phyloP scores from a whole-genome alignment of 2,113 vertebrate species.

The Sturnira hondurensis region DNA sequence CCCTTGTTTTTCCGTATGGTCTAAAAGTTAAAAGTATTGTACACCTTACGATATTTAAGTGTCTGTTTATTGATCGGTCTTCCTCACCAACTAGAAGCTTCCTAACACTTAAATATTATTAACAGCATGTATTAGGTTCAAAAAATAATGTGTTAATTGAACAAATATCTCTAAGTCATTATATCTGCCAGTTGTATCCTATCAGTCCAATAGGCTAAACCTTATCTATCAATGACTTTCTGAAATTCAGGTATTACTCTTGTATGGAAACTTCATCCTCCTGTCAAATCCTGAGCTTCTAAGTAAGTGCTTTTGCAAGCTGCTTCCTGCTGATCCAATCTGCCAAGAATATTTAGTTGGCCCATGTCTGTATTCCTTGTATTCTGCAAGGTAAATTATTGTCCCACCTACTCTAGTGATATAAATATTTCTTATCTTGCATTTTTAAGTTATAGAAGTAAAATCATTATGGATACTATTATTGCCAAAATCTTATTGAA shows the following conservation, averaged over 20 bases:
- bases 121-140: neutral
- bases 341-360: slow-evolving; percentile 26
- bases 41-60: neutral
- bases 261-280: neutral
- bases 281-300: neutral
- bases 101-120: neutral
- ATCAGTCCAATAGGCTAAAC: neutral
- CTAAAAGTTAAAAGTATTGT: neutral
- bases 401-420: neutral
- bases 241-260: slow-evolving; percentile 14
- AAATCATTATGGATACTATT: neutral
- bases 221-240: neutral
- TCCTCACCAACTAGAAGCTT: neutral
- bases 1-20: neutral
- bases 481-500: neutral
- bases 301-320: slow-evolving; percentile 27
- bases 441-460: neutral
- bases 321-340: slow-evolving; percentile 10
- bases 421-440: neutral
- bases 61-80: neutral
- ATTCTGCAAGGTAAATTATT: neutral
- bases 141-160: neutral
- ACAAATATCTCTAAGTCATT: neutral
- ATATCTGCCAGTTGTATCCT: neutral
- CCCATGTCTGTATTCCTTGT: neutral